These are phyloP conservation scores for Chunga burmeisteri DNA, from an alignment of 2,113 vertebrate species.

Conservation along the genomic window DNA sequence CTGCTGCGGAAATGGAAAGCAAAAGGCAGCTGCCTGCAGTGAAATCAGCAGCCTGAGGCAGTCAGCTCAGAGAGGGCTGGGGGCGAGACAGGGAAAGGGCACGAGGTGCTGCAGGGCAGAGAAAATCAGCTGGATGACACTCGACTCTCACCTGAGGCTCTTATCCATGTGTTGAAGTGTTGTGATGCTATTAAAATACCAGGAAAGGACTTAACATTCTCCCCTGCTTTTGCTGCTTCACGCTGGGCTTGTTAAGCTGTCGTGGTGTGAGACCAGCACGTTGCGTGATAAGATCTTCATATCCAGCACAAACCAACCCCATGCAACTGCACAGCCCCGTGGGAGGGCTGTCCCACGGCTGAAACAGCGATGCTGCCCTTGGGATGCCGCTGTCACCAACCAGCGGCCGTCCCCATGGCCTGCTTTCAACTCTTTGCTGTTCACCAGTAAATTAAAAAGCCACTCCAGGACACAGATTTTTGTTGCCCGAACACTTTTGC, in stretches of 20 bases:
- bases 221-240: not conserved
- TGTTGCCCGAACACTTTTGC: fast-evolving
- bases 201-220: not conserved
- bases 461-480: not conserved
- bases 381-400: not conserved
- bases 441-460: not conserved
- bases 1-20: not conserved
- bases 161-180: not conserved
- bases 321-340: fast-evolving
- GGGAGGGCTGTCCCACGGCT: fast-evolving
- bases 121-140: not conserved
- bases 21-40: not conserved
- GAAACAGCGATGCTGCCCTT: fast-evolving
- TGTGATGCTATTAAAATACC: not conserved
- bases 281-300: fast-evolving
- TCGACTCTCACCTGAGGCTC: not conserved
- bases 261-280: not conserved
- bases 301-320: fast-evolving
- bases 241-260: not conserved
- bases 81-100: not conserved
- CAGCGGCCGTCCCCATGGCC: not conserved
- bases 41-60: not conserved
- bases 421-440: not conserved
- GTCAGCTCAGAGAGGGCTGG: not conserved
- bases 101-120: not conserved